Base-by-base conservation (phyloP, 2,113 vertebrate genomes). In the Taxidea taxus region DNA sequence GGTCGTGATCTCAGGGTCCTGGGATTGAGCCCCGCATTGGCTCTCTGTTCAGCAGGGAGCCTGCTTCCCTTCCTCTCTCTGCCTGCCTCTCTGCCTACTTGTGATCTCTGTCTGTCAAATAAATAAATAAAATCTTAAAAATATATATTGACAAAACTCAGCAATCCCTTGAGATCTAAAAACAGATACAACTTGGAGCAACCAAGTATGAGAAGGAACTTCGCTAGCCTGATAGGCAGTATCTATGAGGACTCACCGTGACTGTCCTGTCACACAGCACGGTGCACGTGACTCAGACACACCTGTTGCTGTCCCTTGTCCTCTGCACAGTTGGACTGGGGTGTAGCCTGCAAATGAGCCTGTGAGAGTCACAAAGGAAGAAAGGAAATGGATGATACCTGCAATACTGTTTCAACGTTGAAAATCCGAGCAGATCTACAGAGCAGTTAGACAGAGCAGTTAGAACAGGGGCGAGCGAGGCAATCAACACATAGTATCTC, bases 21-120 rank as follows among this genome's bases (percentile, higher is more conserved):
- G 51, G 51, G 51, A 1, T 5, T 1, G 4, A 51, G 15, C 1
- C 15, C 51, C 4, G 0, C 15, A 51, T 51, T 0, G 51, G 15
- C 15, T 51, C 14, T 51, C 49, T 51, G 49, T 14, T 51, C 3
- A 16, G 14, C 14, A 4, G 49, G 49, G 49, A 51, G 49, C 49
- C 14, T 51, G 49, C 49, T 51, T 51, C 51, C 49, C 4, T 15
- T 1, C 6, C 51, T 18, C 51, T 16, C 49, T 51, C 49, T 51
- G 14, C 49, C 49, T 51, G 49, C 49, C 15, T 51, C 51, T 51
- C 51, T 51, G 51, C 51, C 51, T 51, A 1, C 51, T 51, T 51
- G 51, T 51, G 51, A 51, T 51, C 51, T 51, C 15, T 56, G 0
- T 21, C 18, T 56, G 54, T 56, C 54, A 56, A 56, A 56, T 56